Conservation (phyloP, 2,797 vertebrate species). For the Sandelia bainsii region DNA sequence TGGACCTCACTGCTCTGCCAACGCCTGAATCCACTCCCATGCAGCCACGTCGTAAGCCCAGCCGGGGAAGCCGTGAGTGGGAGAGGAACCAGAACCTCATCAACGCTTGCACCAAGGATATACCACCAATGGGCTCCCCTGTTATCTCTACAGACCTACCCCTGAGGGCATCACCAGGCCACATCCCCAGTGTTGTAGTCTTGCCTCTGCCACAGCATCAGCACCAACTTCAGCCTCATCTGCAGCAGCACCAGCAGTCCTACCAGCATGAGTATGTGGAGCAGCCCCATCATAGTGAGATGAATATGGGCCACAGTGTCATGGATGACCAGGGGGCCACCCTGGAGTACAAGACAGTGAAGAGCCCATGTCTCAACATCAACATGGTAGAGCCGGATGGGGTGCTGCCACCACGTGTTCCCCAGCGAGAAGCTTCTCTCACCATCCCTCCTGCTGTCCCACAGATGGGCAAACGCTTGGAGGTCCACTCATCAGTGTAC, state of each 20-base stretch:
- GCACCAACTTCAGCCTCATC: constrained; percentile 85
- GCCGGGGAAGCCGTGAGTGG: constrained; percentile 95
- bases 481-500: constrained; percentile 93
- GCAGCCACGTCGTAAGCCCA: constrained; percentile 95
- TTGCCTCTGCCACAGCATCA: constrained; percentile 89
- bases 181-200: constrained; percentile 97
- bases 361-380: constrained; percentile 91
- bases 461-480: constrained; percentile 94
- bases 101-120: constrained; percentile 97
- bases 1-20: constrained; percentile 94
- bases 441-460: constrained; percentile 89
- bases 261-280: constrained; percentile 98
- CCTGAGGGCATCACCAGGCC: constrained; percentile 93
- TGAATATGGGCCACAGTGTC: constrained; percentile 82
- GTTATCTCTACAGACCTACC: constrained; percentile 96
- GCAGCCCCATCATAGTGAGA: constrained; percentile 92
- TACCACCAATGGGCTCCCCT: constrained; percentile 89
- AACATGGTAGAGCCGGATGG: constrained; percentile 90
- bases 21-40: constrained; percentile 98
- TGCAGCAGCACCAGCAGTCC: constrained; percentile 90
- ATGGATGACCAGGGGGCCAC: constrained; percentile 94
- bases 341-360: constrained; percentile 96
- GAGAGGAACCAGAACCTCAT: constrained; percentile 98
- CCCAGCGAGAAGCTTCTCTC: constrained; percentile 96
- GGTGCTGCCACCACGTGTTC: constrained; percentile 93